A percentile compares a stretch with the other conserved stretches of the same genome.
Conservation (phyloP, 2,113 vertebrate species). For the Neoarius graeffei region DNA sequence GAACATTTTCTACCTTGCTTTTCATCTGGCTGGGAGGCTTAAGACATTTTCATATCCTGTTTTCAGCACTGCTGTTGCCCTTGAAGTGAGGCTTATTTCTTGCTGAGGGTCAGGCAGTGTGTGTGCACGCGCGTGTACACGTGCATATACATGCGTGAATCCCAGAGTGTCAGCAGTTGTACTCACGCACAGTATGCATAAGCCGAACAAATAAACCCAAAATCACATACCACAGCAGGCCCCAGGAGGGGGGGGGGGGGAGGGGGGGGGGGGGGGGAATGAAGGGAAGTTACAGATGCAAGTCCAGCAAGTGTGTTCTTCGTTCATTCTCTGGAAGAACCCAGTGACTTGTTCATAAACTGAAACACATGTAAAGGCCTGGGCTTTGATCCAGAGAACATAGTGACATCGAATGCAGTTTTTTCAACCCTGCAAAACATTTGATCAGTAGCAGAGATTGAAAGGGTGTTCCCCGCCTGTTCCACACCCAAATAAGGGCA, state of each 20-base stretch:
- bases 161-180: constrained; percentile 21
- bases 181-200: constrained; percentile 20
- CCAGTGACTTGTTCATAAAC: constrained; percentile 44
- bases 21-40: constrained; percentile 67
- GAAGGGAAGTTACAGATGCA: constrained; percentile 53
- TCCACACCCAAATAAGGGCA: constrained; percentile 57
- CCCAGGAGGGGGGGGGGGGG: constrained; percentile 57
- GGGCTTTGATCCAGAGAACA: constrained; percentile 41
- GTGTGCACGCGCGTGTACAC: constrained; percentile 15
- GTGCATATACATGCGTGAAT: too few species aligned
- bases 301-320: constrained; percentile 30
- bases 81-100: constrained; percentile 66
- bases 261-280: constrained; percentile 47
- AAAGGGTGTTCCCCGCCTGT: constrained; percentile 19
- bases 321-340: constrained; percentile 39
- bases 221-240: constrained; percentile 65
- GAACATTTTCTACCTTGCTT: constrained; percentile 74
- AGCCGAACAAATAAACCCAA: constrained; percentile 40
- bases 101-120: constrained; percentile 52
- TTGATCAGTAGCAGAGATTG: constrained; percentile 19
- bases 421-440: constrained; percentile 3
- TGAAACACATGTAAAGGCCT: constrained; percentile 48
- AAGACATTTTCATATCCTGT: constrained; percentile 74
- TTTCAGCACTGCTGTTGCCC: constrained; percentile 58
- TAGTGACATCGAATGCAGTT: neutral